phyloP scores from a whole-genome alignment of 2,888 invertebrate genomes.

The Chorisops tibialis region DNA sequence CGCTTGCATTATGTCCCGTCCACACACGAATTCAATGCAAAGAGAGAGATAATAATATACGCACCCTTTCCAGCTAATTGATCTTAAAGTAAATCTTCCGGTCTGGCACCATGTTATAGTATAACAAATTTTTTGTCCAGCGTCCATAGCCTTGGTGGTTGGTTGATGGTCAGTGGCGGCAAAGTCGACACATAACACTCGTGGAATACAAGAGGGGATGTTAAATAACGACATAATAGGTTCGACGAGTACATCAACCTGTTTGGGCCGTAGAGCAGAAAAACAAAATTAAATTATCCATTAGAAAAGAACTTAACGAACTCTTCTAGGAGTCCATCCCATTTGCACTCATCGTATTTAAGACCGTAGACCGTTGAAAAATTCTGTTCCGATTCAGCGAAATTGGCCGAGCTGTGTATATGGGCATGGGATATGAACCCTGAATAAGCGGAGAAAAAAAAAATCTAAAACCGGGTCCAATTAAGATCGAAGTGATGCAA shows the following conservation, averaged over 20 bases:
- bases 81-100: conserved; percentile 33
- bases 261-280: neutral
- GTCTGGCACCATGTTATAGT: conserved; percentile 17
- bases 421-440: no score
- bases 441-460: neutral
- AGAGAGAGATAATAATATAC: neutral
- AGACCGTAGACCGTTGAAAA: no score
- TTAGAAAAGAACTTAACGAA: no score
- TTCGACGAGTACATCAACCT: conserved; percentile 14
- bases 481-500: neutral
- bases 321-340: no score
- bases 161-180: conserved; percentile 11
- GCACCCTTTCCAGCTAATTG: conserved; percentile 32
- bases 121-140: conserved; percentile 5
- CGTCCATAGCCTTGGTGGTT: neutral
- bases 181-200: conserved; percentile 7
- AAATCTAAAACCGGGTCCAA: neutral
- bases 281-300: no score
- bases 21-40: neutral
- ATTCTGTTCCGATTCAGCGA: neutral
- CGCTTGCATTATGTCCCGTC: neutral
- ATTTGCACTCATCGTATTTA: no score
- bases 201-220: neutral
- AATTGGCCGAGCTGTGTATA: no score
- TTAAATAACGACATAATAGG: neutral